phyloP scores from a whole-genome alignment of 2,888 invertebrate species.

The Lasius platythorax region DNA sequence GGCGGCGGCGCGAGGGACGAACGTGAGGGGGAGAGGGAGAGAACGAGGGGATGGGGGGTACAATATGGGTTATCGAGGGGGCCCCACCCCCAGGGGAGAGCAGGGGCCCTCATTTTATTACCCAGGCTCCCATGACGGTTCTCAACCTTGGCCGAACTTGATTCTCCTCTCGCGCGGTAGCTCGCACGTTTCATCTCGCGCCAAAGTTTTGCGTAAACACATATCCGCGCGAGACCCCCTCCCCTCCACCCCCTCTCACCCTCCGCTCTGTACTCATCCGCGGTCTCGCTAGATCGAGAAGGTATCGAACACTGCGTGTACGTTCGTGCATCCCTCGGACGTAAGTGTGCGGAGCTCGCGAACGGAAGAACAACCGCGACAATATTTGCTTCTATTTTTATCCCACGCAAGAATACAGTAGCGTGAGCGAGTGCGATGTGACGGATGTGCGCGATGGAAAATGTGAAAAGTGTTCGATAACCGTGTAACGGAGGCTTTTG shows the following conservation, averaged over 20 bases:
- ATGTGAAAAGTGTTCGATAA: slow-evolving; percentile 58
- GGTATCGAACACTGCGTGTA: background rate
- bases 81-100: slow-evolving; percentile 84
- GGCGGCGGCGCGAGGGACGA: slow-evolving; percentile 80
- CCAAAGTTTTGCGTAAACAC: slow-evolving; percentile 69
- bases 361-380: slow-evolving; percentile 58
- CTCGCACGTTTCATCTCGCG: slow-evolving; percentile 30
- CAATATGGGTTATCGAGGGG: slow-evolving; percentile 86
- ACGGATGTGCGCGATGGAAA: slow-evolving; percentile 65
- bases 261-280: slow-evolving; percentile 46
- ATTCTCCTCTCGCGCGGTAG: slow-evolving; percentile 48
- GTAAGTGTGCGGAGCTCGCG: background rate
- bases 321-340: background rate
- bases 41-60: slow-evolving; percentile 81
- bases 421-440: slow-evolving; percentile 41
- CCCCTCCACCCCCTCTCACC: too few relatives aligned
- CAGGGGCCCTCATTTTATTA: slow-evolving; percentile 86
- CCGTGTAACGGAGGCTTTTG: slow-evolving; percentile 57
- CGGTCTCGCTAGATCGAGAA: slow-evolving; percentile 52
- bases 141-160: slow-evolving; percentile 81
- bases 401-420: slow-evolving; percentile 36
- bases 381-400: slow-evolving; percentile 59
- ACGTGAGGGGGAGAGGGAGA: slow-evolving; percentile 69
- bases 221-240: slow-evolving; percentile 56
- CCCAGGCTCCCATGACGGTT: slow-evolving; percentile 82